A percentile compares a stretch with the other conserved stretches of the same genome.
phyloP scores from a whole-genome alignment of 2,888 invertebrate species.

The Linyphia triangularis region DNA sequence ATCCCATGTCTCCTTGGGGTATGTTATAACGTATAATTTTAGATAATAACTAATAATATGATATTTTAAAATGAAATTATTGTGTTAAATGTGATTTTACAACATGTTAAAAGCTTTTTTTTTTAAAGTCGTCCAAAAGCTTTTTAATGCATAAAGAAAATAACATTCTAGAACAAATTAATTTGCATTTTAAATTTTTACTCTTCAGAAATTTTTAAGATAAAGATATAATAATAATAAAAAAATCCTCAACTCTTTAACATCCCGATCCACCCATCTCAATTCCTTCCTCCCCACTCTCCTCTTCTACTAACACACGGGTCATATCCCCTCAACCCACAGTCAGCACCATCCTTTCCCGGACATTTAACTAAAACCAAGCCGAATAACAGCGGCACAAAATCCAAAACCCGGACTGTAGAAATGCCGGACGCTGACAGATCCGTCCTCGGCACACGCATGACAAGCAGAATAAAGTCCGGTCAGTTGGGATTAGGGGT shows the following conservation, averaged over 20 bases:
- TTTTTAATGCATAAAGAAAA: too few species aligned
- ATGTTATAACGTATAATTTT: too few species aligned
- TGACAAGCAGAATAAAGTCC: conserved; percentile 73
- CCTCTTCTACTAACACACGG: conserved; percentile 11
- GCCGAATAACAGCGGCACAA: neutral
- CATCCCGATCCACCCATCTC: neutral
- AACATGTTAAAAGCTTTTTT: too few species aligned
- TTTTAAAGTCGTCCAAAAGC: too few species aligned
- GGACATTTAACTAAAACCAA: conserved; percentile 49
- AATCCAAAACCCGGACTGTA: neutral
- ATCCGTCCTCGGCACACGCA: conserved; percentile 53
- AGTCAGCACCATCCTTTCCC: conserved; percentile 56
- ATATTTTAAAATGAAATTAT: too few species aligned
- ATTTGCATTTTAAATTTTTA: too few species aligned
- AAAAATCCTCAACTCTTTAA: neutral
- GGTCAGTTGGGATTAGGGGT: conserved; percentile 60
- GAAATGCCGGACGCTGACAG: conserved; percentile 48
- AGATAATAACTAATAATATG: too few species aligned
- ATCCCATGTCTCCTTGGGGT: too few species aligned
- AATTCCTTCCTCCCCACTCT: neutral
- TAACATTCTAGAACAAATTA: too few species aligned
- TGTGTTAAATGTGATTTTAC: too few species aligned
- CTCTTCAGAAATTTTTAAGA: too few species aligned
- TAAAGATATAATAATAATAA: neutral
- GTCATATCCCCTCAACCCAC: conserved; percentile 40